Conservation (phyloP, 2,797 vertebrate species). For the Anabacerthia variegaticeps region DNA sequence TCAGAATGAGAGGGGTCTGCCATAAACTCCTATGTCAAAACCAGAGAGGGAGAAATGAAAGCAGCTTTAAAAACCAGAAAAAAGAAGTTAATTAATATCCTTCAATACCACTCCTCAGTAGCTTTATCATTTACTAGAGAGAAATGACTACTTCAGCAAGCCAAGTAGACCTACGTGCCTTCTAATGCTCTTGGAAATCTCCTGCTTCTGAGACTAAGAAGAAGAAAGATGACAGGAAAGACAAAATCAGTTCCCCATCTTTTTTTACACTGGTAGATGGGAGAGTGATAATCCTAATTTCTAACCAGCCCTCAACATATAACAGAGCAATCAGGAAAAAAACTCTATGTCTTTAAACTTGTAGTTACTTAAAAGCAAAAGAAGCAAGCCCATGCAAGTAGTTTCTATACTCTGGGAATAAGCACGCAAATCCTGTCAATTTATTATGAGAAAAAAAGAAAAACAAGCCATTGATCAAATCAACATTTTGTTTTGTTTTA, state of each 20-base stretch:
- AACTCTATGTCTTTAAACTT: not conserved
- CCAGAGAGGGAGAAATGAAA: not conserved
- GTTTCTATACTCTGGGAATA: not conserved
- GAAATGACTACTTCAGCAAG: not conserved
- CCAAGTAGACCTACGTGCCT: not conserved
- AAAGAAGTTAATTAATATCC: not conserved
- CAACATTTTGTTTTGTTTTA: not conserved
- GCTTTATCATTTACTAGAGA: not conserved
- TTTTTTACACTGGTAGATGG: not conserved
- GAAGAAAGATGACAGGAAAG: not conserved
- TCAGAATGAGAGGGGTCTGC: not conserved
- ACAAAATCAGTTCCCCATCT: not conserved
- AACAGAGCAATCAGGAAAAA: not conserved
- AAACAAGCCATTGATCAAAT: not conserved
- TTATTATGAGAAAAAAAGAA: not conserved
- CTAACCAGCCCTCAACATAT: not conserved
- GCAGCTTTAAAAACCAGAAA: not conserved
- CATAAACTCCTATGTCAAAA: not conserved
- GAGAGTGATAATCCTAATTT: not conserved
- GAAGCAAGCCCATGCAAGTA: not conserved
- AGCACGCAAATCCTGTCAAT: not conserved
- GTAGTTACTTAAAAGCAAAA: not conserved
- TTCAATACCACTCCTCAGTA: not conserved
- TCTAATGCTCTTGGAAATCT: not conserved
- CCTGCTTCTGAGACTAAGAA: not conserved